Evolutionary conservation across 2,113 vertebrate species (phyloP).

Genomic region (Perca flavescens): DNA sequence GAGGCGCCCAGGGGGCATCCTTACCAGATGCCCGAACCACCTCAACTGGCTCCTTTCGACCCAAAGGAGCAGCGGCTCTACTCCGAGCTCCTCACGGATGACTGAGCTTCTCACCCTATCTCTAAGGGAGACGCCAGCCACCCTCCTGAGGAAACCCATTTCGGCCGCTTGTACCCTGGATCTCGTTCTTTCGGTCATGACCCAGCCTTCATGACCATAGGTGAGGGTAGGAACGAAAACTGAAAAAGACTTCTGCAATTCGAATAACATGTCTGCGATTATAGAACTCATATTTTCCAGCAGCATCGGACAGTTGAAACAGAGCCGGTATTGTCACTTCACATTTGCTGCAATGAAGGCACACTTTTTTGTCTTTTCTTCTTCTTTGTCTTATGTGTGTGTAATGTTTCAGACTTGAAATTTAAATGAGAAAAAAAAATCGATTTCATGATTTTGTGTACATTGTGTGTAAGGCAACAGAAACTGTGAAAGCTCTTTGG

Average conservation of each 20-base stretch:
- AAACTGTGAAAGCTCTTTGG: not conserved
- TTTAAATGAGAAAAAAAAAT: not conserved
- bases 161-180: too few species aligned
- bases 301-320: slow-evolving; percentile 4
- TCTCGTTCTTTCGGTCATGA: too few species aligned
- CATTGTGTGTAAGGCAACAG: not conserved
- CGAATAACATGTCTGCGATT: not conserved
- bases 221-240: too few species aligned
- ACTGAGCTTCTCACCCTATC: too few species aligned
- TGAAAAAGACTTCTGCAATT: not conserved
- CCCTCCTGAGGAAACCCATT: too few species aligned
- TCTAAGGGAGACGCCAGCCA: too few species aligned
- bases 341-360: not conserved
- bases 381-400: not conserved
- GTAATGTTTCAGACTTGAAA: not conserved
- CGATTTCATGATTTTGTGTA: not conserved
- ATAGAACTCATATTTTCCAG: not conserved
- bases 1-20: too few species aligned
- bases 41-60: too few species aligned
- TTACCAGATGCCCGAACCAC: too few species aligned
- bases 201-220: too few species aligned
- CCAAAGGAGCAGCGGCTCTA: too few species aligned
- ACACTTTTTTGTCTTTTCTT: not conserved
- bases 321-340: not conserved
- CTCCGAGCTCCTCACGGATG: too few species aligned